Base-by-base conservation (phyloP, 2,113 vertebrate genomes). In the Ascaphus truei region DNA sequence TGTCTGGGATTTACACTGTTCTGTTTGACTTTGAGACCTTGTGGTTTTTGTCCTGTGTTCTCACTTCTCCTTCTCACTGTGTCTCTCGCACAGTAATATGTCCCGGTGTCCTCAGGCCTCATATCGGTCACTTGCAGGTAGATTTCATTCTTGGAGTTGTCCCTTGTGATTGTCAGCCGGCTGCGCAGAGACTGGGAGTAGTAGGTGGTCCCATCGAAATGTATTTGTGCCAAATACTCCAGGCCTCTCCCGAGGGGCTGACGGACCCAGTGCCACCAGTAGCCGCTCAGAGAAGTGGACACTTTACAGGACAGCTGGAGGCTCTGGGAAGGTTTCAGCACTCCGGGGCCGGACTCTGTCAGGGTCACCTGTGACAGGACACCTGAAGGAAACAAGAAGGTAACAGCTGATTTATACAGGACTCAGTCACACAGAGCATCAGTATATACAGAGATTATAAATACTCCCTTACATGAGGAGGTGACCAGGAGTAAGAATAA, bases 231-330 rank as follows among this genome's bases (percentile, higher is more conserved):
- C 20, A 77, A 9, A 57, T 59, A 75, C 3, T 74, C 64, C 7
- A 75, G 47, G 3, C 31, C 59, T 29, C 60, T 59, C 2, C 31
- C 25, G 4, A 33, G 47, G 2, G 11, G 7, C 8, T 57, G 39
- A 1, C 36, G 48, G 4, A 71, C 4, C 66, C 61, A 71, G 3
- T 23, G 0, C 23, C 53, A 56, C n/a, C 6, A 10, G n/a, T 22
- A 7, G 36, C 8, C 36, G 6, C 1, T 2, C 1, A 7, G 1
- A 2, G 9, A 15, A 18, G 56, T 30, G 4, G 67, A 62, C 9
- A 69, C 50, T 2, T 23, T 31, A 3, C 72, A 76, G 50, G 62
- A 60, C 13, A 76, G 9, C 15, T 16, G 55, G 41, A 72, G 68
- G 4, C 53, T 57, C n/a, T 62, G 34, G 29, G 55, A 29, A 2